These are phyloP conservation scores for Lamellibrachia satsuma DNA, from an alignment of 2,888 invertebrate genomes.

Conservation along the genomic window DNA sequence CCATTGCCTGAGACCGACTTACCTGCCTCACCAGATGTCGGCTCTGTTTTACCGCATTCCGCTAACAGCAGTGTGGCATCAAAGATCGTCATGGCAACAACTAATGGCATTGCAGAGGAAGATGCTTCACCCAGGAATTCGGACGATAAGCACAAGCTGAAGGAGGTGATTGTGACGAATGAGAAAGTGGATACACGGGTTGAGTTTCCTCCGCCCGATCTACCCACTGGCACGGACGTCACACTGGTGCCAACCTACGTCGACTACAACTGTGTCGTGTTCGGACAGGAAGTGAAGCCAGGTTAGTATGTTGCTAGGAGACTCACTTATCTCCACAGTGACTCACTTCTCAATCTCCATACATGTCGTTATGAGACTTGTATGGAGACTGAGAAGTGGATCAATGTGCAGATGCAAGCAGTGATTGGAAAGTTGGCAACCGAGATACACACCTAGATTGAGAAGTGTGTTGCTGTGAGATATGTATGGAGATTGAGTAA, in stretches of 20 bases:
- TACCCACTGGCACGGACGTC: conserved; percentile 20
- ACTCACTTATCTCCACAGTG: neutral
- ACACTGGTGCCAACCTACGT: conserved; percentile 31
- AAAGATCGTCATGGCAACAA: neutral
- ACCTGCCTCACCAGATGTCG: neutral
- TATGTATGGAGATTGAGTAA: neutral
- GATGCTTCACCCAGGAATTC: neutral
- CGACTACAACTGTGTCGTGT: conserved; percentile 22
- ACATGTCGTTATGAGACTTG: neutral
- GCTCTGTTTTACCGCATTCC: neutral
- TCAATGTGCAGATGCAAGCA: neutral
- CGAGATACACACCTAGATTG: no score
- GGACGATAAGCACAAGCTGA: neutral
- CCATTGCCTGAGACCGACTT: neutral
- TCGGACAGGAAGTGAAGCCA: conserved; percentile 26
- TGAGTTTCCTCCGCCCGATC: conserved; percentile 20
- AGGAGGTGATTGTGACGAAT: conserved; percentile 39
- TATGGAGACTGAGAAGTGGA: no score
- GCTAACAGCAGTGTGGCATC: neutral
- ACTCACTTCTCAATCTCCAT: no score
- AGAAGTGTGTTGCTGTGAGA: neutral
- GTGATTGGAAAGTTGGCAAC: neutral
- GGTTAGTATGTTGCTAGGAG: conserved; percentile 17
- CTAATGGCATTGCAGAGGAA: neutral
- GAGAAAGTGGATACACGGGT: neutral